Evolutionary conservation across 1,140 invertebrate species (phyloP).

Genomic region (Venustaconcha ellipsiformis): DNA sequence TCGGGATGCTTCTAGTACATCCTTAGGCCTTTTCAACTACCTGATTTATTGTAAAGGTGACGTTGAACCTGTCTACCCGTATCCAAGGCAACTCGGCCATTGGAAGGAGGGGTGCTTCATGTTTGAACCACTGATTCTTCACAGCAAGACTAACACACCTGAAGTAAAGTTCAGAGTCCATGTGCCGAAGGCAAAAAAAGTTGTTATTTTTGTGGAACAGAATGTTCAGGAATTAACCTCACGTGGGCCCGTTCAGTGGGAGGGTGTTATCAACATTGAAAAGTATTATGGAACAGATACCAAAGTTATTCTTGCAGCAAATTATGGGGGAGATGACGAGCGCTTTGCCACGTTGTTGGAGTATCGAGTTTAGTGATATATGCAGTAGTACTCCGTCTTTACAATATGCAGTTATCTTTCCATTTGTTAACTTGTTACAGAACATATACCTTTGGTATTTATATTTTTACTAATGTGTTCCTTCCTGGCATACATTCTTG

Average conservation of each 20-base stretch:
- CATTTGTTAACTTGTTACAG: too few relatives aligned
- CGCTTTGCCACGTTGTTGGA: conserved; percentile 66
- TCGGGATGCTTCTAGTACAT: conserved; percentile 62
- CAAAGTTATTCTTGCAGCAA: conserved; percentile 63
- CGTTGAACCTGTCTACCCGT: conserved; percentile 39
- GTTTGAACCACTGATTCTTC: conserved; percentile 56
- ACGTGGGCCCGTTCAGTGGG: conserved; percentile 55
- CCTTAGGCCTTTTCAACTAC: conserved; percentile 68
- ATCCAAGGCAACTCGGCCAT: conserved; percentile 67
- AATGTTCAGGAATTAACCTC: conserved; percentile 59
- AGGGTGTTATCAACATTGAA: conserved; percentile 53
- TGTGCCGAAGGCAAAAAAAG: conserved; percentile 61
- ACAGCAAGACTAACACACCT: conserved; percentile 27
- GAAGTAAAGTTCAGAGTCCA: conserved; percentile 55
- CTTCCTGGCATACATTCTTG: too few relatives aligned
- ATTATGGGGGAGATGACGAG: conserved; percentile 59
- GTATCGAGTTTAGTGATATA: conserved; percentile 46
- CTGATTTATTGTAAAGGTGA: conserved; percentile 59
- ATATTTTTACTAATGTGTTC: too few relatives aligned
- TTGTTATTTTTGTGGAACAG: conserved; percentile 64
- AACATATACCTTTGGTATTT: too few relatives aligned
- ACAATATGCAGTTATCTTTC: too few relatives aligned
- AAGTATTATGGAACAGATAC: conserved; percentile 47
- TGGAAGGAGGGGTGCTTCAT: conserved; percentile 70
- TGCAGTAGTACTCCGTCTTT: too few relatives aligned